Base-by-base conservation (phyloP, 2,113 vertebrate genomes). In the Dipodomys merriami region DNA sequence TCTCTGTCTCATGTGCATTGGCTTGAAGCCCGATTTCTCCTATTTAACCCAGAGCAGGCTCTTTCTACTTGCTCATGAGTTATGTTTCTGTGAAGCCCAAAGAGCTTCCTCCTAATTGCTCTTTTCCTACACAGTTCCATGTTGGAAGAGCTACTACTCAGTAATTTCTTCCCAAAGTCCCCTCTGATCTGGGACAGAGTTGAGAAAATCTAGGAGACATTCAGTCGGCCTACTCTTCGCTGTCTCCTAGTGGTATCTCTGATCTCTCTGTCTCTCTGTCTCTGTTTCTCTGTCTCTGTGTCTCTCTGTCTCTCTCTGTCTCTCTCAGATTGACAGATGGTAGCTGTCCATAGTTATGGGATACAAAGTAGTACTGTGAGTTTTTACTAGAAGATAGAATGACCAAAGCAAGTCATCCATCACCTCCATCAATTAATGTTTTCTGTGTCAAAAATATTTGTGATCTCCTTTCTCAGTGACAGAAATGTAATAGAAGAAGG, bases 111-210 rank as follows among this genome's bases (percentile, higher is more conserved):
- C 49, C 49, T 57, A 12, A 65, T 35, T 18, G 0, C 39, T 88
- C 60, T 79, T 90, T 78, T 84, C 25, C 78, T 73, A 64, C 79
- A 49, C 71, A 83, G 33, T 49, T 49, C 5, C 8, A 4, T 79
- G 73, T 84, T 78, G 89, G 82, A 93, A 60, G 74, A 91, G 85
- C 67, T 30, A 35, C 18, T 23, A 1, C 57, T 90, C 46, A 72
- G 62, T 82, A 29, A 67, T 74, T 73, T 95, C 29, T 79, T 69
- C 78, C 6, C 7, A 88, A 78, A 91, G 57, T 2, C 4, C 72
- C 83, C 39, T 76, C 44, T 77, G 20, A n/a, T 19, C 46, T 53
- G 72, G 68, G 62, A 23, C 78, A 46, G 7, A 53, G n/a, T 76
- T 90, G 72, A 80, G 68, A n/a, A 89, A 77, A 84, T 39, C 35